Evolutionary conservation across 1,140 invertebrate species (phyloP).

Genomic region (Drepana arcuata): DNA sequence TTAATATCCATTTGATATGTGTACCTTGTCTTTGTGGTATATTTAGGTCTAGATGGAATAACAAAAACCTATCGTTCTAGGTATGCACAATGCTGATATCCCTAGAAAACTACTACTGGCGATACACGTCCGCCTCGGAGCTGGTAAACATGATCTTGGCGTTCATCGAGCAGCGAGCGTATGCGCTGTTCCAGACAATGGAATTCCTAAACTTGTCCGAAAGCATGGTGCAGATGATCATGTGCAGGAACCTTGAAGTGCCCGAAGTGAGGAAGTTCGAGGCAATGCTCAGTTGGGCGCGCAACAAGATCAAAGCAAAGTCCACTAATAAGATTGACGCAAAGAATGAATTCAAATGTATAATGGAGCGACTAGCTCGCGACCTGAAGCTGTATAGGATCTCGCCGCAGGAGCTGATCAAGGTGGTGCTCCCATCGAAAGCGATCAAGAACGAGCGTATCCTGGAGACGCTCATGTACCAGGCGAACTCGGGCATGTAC

Average conservation of each 20-base stretch:
- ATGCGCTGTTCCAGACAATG: constrained; percentile 84
- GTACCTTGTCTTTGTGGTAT: too few species aligned
- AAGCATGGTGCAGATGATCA: constrained; percentile 96
- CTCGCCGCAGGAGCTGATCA: constrained; percentile 93
- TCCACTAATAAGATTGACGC: constrained; percentile 84
- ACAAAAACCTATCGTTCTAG: too few species aligned
- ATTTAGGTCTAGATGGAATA: too few species aligned
- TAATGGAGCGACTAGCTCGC: constrained; percentile 90
- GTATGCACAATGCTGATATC: constrained; percentile 93
- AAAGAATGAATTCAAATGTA: constrained; percentile 91
- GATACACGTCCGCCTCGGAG: constrained; percentile 94
- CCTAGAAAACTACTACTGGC: constrained; percentile 95
- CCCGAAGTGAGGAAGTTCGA: constrained; percentile 94
- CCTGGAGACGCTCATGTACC: constrained; percentile 92
- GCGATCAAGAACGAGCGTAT: constrained; percentile 94
- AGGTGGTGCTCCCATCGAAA: constrained; percentile 92
- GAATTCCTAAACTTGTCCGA: constrained; percentile 92
- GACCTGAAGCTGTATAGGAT: constrained; percentile 93
- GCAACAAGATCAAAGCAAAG: constrained; percentile 84
- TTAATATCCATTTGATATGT: too few species aligned
- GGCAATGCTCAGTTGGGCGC: constrained; percentile 92
- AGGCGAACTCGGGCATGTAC: constrained; percentile 94
- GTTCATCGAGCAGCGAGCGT: constrained; percentile 89
- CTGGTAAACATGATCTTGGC: constrained; percentile 94
- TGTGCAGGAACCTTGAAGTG: constrained; percentile 88